Evolutionary conservation across 1,140 invertebrate species (phyloP).

Genomic region (Hypothenemus hampei): DNA sequence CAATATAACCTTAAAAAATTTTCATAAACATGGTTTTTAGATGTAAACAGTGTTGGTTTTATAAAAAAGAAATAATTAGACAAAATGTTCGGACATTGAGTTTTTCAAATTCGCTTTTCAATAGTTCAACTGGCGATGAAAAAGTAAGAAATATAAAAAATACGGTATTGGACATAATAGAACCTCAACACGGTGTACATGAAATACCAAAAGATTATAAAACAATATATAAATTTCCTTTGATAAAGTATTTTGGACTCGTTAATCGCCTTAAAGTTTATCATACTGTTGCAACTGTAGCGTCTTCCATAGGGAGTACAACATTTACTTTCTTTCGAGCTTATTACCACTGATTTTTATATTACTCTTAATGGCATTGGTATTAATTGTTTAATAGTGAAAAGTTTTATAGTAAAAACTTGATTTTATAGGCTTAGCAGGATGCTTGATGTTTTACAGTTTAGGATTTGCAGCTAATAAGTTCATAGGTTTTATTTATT

Average conservation of each 20-base stretch:
- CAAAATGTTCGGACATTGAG: too few species aligned
- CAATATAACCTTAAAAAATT: too few species aligned
- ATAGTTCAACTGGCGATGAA: too few species aligned
- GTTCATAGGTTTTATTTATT: constrained; percentile 54
- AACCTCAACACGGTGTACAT: not conserved
- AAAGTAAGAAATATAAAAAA: too few species aligned
- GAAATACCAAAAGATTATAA: constrained; percentile 18
- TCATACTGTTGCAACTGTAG: constrained; percentile 28
- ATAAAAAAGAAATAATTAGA: too few species aligned
- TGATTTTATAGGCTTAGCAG: constrained; percentile 45
- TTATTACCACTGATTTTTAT: constrained; percentile 17
- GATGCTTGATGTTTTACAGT: constrained; percentile 41
- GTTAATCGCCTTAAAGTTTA: constrained; percentile 37
- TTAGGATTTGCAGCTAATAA: constrained; percentile 47
- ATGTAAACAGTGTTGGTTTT: too few species aligned
- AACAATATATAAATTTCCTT: constrained; percentile 37
- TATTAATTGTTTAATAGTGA: constrained; percentile 4
- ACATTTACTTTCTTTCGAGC: constrained; percentile 11
- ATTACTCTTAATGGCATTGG: constrained; percentile 12
- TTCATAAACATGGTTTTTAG: too few species aligned
- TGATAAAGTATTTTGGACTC: constrained; percentile 28
- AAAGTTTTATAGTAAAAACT: not conserved
- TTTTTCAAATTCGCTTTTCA: too few species aligned
- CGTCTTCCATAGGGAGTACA: constrained; percentile 10
- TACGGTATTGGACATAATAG: too few species aligned